These are phyloP conservation scores for Lithophane leautieri DNA, from an alignment of 2,888 invertebrate genomes.

Conservation along the genomic window DNA sequence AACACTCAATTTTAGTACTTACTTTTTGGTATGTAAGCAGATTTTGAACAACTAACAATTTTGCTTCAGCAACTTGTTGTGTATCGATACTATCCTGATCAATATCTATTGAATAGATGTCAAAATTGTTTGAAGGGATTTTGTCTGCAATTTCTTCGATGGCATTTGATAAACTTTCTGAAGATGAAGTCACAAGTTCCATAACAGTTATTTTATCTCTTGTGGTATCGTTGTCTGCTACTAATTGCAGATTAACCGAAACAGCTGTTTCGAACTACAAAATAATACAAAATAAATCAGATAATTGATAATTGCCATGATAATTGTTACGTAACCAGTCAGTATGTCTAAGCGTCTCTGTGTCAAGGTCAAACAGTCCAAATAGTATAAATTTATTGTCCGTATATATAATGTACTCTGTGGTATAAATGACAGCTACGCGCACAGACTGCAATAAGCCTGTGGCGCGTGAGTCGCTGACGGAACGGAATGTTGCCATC, in stretches of 20 bases:
- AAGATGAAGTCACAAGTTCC: background rate
- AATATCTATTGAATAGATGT: background rate
- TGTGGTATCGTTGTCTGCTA: background rate
- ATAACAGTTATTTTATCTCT: too few species aligned
- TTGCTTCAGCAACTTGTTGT: background rate
- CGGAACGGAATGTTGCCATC: too few species aligned
- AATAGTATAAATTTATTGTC: too few species aligned
- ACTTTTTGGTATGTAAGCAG: background rate
- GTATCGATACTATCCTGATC: background rate
- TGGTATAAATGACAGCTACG: too few species aligned
- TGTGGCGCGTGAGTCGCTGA: too few species aligned
- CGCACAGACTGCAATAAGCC: too few species aligned
- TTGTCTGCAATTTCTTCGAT: background rate
- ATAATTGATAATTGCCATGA: too few species aligned
- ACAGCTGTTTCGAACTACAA: background rate
- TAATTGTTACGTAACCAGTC: too few species aligned
- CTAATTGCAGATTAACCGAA: conserved; percentile 3
- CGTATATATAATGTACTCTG: too few species aligned
- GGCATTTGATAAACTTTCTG: background rate
- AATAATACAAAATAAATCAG: too few species aligned
- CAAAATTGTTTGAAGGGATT: background rate
- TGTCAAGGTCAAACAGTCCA: too few species aligned
- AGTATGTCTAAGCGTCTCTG: too few species aligned
- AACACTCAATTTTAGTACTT: background rate
- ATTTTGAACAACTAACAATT: background rate